phyloP scores from a whole-genome alignment of 1,140 invertebrate species.

The Cecropterus lyciades region DNA sequence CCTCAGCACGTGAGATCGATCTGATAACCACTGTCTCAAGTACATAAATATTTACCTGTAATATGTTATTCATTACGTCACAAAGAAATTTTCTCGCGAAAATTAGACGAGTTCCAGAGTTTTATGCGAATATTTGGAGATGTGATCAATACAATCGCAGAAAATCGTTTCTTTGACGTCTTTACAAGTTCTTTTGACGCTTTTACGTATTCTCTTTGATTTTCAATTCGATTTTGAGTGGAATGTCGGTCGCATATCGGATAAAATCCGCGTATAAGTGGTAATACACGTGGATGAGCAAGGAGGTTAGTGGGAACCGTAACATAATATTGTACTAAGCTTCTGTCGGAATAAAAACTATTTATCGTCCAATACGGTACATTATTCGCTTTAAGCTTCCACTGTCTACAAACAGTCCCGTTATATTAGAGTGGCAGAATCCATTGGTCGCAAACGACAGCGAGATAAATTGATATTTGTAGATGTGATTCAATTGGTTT shows the following conservation, averaged over 20 bases:
- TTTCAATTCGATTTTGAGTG: constrained; percentile 8
- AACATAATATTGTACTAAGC: constrained; percentile 1
- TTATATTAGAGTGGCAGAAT: background rate
- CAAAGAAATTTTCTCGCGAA: too few relatives aligned
- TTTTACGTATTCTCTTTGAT: constrained; percentile 6
- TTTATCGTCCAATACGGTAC: background rate
- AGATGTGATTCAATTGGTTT: background rate
- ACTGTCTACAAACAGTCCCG: background rate
- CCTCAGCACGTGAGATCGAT: too few relatives aligned
- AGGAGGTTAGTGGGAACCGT: background rate
- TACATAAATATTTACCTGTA: too few relatives aligned
- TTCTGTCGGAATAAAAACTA: background rate
- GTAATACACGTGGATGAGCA: constrained; percentile 2
- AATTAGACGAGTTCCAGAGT: background rate
- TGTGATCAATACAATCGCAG: background rate
- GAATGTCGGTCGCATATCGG: background rate
- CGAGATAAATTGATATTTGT: constrained; percentile 2
- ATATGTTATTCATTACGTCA: too few relatives aligned
- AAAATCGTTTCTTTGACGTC: constrained; percentile 6
- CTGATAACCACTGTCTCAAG: too few relatives aligned
- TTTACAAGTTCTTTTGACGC: background rate
- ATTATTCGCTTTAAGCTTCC: constrained; percentile 1
- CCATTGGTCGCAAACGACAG: background rate
- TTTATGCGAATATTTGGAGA: background rate
- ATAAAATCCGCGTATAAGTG: constrained; percentile 1